Evolutionary conservation across 1,140 invertebrate genomes (phyloP).

Genomic region (Cardiocondyla obscurior): DNA sequence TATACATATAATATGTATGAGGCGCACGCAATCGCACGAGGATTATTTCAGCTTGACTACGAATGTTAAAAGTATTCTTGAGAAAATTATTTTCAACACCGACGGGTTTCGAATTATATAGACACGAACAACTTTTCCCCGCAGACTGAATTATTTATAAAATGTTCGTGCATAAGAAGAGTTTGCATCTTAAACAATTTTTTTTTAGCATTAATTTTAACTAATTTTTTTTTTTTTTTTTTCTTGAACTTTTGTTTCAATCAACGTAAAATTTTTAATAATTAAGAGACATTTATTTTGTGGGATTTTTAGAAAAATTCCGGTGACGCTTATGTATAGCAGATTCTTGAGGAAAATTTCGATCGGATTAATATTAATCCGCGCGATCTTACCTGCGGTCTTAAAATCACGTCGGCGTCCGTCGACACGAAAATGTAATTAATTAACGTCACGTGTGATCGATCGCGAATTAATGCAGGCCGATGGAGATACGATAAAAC

Average conservation of each 20-base stretch:
- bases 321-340: neutral
- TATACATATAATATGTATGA: neutral
- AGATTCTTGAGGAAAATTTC: neutral
- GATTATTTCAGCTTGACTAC: neutral
- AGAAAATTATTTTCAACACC: neutral
- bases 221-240: neutral
- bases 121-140: neutral
- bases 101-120: neutral
- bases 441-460: conserved; percentile 45
- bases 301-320: neutral
- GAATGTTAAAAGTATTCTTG: neutral
- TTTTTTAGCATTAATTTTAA: too few relatives aligned
- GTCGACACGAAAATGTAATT: conserved; percentile 26
- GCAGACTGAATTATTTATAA: neutral
- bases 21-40: neutral
- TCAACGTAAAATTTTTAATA: neutral
- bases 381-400: neutral
- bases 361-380: neutral
- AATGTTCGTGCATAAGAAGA: neutral
- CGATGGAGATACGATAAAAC: conserved; percentile 2
- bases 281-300: neutral
- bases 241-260: neutral
- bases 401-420: neutral
- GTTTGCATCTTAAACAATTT: neutral
- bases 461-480: conserved; percentile 39